Evolutionary conservation across 2,113 vertebrate species (phyloP).

Genomic region (Calypte anna): DNA sequence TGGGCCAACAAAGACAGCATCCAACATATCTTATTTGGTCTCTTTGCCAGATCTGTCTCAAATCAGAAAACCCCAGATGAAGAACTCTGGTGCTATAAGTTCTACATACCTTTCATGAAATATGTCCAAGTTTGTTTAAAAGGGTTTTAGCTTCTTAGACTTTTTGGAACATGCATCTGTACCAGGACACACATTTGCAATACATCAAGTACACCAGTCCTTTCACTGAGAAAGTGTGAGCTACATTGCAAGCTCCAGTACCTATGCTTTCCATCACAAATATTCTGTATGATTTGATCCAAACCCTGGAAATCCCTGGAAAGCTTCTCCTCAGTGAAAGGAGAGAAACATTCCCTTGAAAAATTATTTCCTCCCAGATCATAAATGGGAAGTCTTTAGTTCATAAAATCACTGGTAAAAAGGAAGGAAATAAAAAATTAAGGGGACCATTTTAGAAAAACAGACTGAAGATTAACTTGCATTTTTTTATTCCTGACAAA

Average conservation of each 20-base stretch:
- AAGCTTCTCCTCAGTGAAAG: background rate
- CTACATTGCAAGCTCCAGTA: background rate
- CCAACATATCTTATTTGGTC: background rate
- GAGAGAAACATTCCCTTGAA: conserved; percentile 36
- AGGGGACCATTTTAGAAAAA: background rate
- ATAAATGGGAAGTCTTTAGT: conserved; percentile 17
- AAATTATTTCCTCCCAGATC: conserved; percentile 50
- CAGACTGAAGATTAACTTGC: background rate
- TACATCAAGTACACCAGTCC: background rate
- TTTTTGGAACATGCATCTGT: background rate
- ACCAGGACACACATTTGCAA: background rate
- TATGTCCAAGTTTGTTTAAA: background rate
- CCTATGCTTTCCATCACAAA: conserved; percentile 29
- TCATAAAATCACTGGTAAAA: conserved; percentile 11
- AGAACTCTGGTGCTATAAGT: background rate
- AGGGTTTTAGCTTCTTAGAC: background rate
- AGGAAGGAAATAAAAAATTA: background rate
- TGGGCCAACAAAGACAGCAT: background rate
- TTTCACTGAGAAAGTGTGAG: background rate
- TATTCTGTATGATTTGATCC: conserved; percentile 18
- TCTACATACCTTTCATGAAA: background rate
- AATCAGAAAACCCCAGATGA: background rate
- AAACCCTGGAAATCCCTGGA: conserved; percentile 6
- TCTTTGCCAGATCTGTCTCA: background rate
- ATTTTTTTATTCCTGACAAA: background rate